Percentiles rank a stretch among this genome's conserved stretches.
Conservation (phyloP, 1,140 invertebrate species). For the Zaprionus tsacasi region DNA sequence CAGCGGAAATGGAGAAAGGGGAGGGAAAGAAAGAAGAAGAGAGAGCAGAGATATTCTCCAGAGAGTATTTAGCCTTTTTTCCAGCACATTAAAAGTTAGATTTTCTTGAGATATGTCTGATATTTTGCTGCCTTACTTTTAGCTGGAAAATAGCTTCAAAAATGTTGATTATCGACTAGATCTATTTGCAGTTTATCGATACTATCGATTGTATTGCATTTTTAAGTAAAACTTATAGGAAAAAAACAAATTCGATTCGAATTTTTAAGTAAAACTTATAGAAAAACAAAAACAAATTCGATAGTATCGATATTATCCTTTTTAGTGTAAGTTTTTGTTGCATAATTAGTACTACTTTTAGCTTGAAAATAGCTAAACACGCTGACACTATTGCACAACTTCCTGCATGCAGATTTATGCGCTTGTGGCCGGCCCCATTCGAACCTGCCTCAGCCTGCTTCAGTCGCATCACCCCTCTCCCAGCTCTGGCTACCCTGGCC, state of each 20-base stretch:
- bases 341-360: background rate
- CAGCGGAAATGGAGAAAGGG: background rate
- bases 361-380: conserved; percentile 5
- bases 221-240: too few relatives aligned
- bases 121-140: background rate
- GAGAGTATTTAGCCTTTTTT: conserved; percentile 10
- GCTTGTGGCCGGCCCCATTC: conserved; percentile 20
- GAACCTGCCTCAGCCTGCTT: conserved; percentile 7
- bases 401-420: conserved; percentile 44
- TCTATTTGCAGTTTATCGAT: too few relatives aligned
- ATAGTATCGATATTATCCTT: too few relatives aligned
- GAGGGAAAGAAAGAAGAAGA: background rate
- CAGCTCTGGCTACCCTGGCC: conserved; percentile 10
- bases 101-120: background rate
- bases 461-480: background rate
- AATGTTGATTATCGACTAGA: too few relatives aligned
- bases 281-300: too few relatives aligned
- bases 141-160: background rate
- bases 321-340: too few relatives aligned
- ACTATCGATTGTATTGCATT: too few relatives aligned
- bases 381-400: background rate
- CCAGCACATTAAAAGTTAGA: background rate
- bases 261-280: too few relatives aligned
- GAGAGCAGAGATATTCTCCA: background rate
- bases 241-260: too few relatives aligned